Conservation (phyloP, 2,888 invertebrate species). For the Plusia festucae region DNA sequence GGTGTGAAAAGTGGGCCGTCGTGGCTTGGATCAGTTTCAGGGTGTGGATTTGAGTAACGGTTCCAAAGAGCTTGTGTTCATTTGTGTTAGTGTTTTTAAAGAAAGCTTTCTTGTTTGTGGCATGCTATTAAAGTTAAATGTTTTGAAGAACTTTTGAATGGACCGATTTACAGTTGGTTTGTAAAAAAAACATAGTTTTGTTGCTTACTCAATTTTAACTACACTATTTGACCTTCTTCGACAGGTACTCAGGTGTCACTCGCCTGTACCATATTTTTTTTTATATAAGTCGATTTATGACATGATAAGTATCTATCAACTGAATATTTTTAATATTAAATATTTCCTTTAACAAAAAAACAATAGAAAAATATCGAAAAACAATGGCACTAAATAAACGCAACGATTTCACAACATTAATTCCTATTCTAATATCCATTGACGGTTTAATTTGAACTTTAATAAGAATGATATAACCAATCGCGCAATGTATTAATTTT, state of each 20-base stretch:
- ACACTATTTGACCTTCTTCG: no score
- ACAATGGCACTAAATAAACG: slow-evolving; percentile 41
- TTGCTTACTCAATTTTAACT: no score
- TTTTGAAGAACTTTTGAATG: no score
- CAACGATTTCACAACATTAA: slow-evolving; percentile 20
- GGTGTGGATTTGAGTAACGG: slow-evolving; percentile 18
- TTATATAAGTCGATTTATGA: no score
- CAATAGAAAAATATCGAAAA: slow-evolving; percentile 37
- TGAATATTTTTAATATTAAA: no score
- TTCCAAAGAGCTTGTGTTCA: not conserved
- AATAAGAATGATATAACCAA: not conserved
- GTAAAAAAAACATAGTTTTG: no score
- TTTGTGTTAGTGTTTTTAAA: not conserved
- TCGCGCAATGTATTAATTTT: slow-evolving; percentile 5
- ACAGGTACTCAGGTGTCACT: no score
- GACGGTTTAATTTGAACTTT: not conserved
- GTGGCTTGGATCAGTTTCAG: slow-evolving; percentile 21
- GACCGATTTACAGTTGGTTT: no score
- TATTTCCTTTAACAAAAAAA: no score
- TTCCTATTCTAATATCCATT: not conserved
- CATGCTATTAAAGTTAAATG: no score
- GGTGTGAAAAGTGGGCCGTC: slow-evolving; percentile 32
- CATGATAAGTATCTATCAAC: no score
- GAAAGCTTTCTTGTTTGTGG: not conserved
- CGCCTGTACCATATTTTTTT: no score